These are phyloP conservation scores for Julus scandinavius DNA, from an alignment of 2,888 invertebrate genomes.

Conservation along the genomic window DNA sequence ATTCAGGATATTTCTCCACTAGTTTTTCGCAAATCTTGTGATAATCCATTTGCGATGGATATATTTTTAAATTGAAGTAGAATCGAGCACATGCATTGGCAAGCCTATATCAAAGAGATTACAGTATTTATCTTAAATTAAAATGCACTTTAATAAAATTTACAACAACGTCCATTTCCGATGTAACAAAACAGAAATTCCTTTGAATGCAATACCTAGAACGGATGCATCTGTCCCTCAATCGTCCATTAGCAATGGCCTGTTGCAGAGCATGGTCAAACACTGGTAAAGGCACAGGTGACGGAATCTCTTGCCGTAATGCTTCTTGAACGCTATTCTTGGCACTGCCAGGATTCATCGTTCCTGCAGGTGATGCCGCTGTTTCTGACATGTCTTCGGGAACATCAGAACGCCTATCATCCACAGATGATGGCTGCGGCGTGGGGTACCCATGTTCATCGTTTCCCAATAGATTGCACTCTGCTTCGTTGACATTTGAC, in stretches of 20 bases:
- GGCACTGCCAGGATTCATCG: not conserved
- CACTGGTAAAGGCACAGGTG: conserved; percentile 53
- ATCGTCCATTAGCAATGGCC: conserved; percentile 49
- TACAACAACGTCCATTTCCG: too few species aligned
- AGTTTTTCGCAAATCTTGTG: conserved; percentile 52
- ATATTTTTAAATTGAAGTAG: conserved; percentile 53
- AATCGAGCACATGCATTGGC: conserved; percentile 52
- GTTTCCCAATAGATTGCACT: not conserved
- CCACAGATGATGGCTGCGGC: conserved; percentile 19
- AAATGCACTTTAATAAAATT: too few species aligned
- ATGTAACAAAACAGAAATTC: too few species aligned
- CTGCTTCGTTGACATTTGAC: not conserved
- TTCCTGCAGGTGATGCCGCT: not conserved
- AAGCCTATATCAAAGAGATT: not conserved
- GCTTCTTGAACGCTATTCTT: not conserved
- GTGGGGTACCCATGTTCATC: not conserved
- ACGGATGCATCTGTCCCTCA: conserved; percentile 51
- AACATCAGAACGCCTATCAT: not conserved
- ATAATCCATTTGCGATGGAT: conserved; percentile 53
- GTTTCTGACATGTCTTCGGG: not conserved
- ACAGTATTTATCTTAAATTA: not conserved
- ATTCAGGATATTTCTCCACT: conserved; percentile 53
- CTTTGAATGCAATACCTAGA: conserved; percentile 25
- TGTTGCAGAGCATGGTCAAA: conserved; percentile 48
- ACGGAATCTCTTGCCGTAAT: conserved; percentile 25